Conservation (phyloP, 1,140 invertebrate species). For the Heliothis virescens region DNA sequence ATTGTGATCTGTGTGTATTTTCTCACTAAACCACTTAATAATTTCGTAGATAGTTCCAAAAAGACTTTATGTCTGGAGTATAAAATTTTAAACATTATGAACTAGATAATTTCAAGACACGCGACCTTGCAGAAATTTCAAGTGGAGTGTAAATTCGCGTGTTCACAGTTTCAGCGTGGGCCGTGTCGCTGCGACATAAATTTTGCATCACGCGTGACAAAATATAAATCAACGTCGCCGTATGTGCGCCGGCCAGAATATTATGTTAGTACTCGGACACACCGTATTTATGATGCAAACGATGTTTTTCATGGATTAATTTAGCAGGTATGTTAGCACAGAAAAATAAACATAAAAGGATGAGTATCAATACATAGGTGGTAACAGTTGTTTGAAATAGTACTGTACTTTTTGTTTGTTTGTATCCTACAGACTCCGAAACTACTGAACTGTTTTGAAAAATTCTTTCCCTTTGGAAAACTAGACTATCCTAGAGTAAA, state of each 20-base stretch:
- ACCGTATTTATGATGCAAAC: not conserved
- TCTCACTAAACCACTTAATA: not conserved
- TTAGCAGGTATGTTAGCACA: too few species aligned
- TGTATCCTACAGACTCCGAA: too few species aligned
- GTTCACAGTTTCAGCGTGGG: not conserved
- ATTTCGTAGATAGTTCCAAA: not conserved
- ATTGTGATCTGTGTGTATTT: not conserved
- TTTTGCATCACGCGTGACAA: conserved; percentile 14
- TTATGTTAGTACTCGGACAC: not conserved
- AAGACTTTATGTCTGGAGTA: too few species aligned
- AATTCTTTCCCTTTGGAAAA: too few species aligned
- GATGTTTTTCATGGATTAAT: not conserved
- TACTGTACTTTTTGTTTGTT: too few species aligned
- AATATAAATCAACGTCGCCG: conserved; percentile 7
- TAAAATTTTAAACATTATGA: too few species aligned
- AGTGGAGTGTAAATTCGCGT: not conserved
- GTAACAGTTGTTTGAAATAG: too few species aligned
- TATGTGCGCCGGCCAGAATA: not conserved
- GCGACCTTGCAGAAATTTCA: conserved; percentile 15
- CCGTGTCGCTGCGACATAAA: not conserved
- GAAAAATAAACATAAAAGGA: too few species aligned
- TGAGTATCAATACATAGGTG: too few species aligned
- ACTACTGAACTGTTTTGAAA: too few species aligned
- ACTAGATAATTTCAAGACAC: not conserved
- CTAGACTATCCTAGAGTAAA: too few species aligned